Evolutionary conservation across 64 coral and sea anemone species (phyloP).

Genomic region (Acropora yongei): DNA sequence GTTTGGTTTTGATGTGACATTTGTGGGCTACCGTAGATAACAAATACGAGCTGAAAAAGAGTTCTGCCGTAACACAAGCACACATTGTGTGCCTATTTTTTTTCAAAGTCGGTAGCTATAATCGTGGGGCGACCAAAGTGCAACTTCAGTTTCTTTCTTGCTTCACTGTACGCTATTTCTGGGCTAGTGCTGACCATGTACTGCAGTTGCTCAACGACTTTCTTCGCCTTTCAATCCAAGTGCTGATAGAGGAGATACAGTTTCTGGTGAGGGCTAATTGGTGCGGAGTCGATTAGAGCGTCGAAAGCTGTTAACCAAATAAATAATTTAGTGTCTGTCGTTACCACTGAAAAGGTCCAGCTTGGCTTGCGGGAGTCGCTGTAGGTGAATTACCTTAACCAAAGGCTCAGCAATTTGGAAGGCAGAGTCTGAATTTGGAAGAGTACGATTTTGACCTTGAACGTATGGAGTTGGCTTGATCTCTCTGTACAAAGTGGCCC

Average conservation of each 20-base stretch:
- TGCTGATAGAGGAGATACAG: constrained; percentile 59
- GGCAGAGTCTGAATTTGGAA: not conserved
- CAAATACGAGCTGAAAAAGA: too few relatives aligned
- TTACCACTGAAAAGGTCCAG: constrained; percentile 64
- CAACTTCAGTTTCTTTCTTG: constrained; percentile 50
- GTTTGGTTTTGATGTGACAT: too few relatives aligned
- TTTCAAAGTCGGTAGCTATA: constrained; percentile 66
- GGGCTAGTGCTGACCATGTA: constrained; percentile 54
- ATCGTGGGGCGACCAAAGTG: constrained; percentile 52
- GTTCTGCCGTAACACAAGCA: too few relatives aligned
- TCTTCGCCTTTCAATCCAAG: constrained; percentile 63
- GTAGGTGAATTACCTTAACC: constrained; percentile 62
- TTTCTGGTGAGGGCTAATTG: constrained; percentile 65
- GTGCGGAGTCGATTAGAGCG: constrained; percentile 63
- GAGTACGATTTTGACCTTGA: not conserved
- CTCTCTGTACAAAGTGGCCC: not conserved
- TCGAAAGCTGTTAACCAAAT: constrained; percentile 82
- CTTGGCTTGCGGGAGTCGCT: constrained; percentile 74
- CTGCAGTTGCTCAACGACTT: constrained; percentile 65
- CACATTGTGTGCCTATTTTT: not conserved
- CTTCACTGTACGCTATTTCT: constrained; percentile 58
- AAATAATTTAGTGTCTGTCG: constrained; percentile 59
- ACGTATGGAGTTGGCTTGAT: not conserved
- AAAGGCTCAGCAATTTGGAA: constrained; percentile 44
- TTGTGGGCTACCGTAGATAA: too few relatives aligned